These are phyloP conservation scores for Otolemur garnettii DNA, from an alignment of 2,113 vertebrate genomes.

Conservation along the genomic window DNA sequence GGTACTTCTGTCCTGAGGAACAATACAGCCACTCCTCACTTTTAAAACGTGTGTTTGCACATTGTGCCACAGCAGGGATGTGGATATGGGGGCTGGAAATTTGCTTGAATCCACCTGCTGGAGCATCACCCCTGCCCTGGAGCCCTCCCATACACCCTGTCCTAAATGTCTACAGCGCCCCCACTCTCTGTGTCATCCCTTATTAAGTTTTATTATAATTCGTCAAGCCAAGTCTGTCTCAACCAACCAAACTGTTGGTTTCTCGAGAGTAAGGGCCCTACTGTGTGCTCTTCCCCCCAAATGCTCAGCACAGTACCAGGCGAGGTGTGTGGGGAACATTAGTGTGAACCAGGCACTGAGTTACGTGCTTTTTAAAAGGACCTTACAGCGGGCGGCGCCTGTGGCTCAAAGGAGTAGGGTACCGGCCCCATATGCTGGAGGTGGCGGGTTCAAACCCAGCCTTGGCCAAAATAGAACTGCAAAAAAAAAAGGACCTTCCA, in stretches of 20 bases:
- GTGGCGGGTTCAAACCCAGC: no score
- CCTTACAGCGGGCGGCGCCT: no score
- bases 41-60: background rate
- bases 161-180: background rate
- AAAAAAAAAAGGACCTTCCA: background rate
- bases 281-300: background rate
- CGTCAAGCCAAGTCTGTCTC: background rate
- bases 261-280: background rate
- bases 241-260: background rate
- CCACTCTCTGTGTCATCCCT: background rate
- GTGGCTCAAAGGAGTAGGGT: no score
- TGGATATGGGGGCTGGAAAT: background rate
- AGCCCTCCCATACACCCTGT: accelerated
- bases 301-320: background rate
- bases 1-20: background rate
- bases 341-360: background rate
- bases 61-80: accelerated
- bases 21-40: background rate
- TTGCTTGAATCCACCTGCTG: background rate
- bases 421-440: no score
- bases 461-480: no score
- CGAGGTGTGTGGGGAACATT: background rate
- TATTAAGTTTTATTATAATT: background rate
- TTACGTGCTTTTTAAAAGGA: background rate
- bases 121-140: accelerated